Evolutionary conservation across 1,140 invertebrate species (phyloP).

Genomic region (Glossosoma conforme): DNA sequence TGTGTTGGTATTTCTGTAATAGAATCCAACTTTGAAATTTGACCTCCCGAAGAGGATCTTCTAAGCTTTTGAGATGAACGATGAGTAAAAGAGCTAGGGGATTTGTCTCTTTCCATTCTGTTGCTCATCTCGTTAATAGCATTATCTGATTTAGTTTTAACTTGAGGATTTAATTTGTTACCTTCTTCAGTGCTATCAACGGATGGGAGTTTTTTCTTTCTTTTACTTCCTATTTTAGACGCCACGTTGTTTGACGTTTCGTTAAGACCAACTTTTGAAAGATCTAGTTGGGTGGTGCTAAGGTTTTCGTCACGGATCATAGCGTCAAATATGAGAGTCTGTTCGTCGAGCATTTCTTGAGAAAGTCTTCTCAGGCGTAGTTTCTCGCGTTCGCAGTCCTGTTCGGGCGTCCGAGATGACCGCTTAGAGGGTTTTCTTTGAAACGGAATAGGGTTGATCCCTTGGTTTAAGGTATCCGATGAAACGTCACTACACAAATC

Average conservation of each 20-base stretch:
- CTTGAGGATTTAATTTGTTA: slow-evolving; percentile 32
- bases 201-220: slow-evolving; percentile 24
- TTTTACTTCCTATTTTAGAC: slow-evolving; percentile 27
- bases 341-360: slow-evolving; percentile 40
- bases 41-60: slow-evolving; percentile 44
- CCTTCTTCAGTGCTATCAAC: slow-evolving; percentile 33
- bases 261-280: slow-evolving; percentile 43
- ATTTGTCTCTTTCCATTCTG: slow-evolving; percentile 33
- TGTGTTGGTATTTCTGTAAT: slow-evolving; percentile 45
- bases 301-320: slow-evolving; percentile 50
- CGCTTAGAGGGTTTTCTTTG: slow-evolving; percentile 19
- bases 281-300: slow-evolving; percentile 43
- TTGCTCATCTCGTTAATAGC: slow-evolving; percentile 36
- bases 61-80: slow-evolving; percentile 37
- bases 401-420: slow-evolving; percentile 4
- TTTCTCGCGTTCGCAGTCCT: slow-evolving; percentile 11
- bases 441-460: neutral
- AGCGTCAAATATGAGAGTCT: slow-evolving; percentile 48
- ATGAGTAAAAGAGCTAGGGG: slow-evolving; percentile 12
- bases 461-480: neutral
- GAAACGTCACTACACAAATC: slow-evolving; percentile 31
- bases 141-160: slow-evolving; percentile 44
- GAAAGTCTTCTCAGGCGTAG: slow-evolving; percentile 18
- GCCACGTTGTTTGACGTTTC: slow-evolving; percentile 7
- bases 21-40: slow-evolving; percentile 40